Base-by-base conservation (phyloP, 2,888 invertebrate genomes). In the Tricholauxania praeusta region DNA sequence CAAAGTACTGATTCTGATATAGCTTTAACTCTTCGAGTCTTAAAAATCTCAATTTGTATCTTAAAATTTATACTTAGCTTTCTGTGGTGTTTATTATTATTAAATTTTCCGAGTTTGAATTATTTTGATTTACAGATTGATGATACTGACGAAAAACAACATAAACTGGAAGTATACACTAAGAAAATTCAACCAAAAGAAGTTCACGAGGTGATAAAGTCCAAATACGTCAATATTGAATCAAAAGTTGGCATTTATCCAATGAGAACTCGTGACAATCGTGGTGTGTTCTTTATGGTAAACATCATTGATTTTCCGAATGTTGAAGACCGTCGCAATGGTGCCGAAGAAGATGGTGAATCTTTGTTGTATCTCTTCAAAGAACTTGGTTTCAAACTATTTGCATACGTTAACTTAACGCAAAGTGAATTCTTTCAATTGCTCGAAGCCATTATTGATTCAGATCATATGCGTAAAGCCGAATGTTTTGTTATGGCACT, bases 401-500 rank as follows among this genome's bases (percentile, higher is more conserved):
- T 85, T 69, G 72, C 81, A 3, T 85, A 82, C 62, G 72, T 77
- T 12, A 83, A 87, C 76, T 72, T 86, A 0, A 76, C 79, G 39
- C 80, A 83, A 19, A 52, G 86, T 79, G 81, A 89, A 76, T 89
- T 90, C 84, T 81, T 83, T 32, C 73, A 86, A 5, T 87, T 88
- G 5, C 80, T 90, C 12, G 78, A 83, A 0, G 83, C 85, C 10
- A 88, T 92, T 76, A 82, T 88, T 57, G 81, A 78, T 7, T 88
- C 89, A 66, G 74, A 83, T 10, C 87, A 87, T 79, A 88, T 89
- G 74, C 84, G 81, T 72, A 81, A 84, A 12, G 87, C 88, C n/a
- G 92, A 92, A 83, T 90, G 91, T 79, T 90, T 91, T 83, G 89
- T 92, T 78, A 87, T 92, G 76, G 90, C 91, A 78, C 88, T 93